Conservation (phyloP, 1,140 invertebrate species). For the Meloidogyne exigua region DNA sequence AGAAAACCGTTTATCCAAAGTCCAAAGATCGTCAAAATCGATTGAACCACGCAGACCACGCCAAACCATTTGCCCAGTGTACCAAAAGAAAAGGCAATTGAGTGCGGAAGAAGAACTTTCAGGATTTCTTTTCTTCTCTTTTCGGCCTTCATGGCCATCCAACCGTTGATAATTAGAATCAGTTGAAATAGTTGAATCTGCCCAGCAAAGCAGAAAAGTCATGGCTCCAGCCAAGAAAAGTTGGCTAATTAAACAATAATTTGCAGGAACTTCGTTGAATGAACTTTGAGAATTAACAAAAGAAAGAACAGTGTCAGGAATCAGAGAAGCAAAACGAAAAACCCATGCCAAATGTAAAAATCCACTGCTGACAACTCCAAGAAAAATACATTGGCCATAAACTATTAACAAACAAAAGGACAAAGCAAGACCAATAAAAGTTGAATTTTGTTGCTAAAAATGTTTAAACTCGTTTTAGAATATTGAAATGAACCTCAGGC, state of each 20-base stretch:
- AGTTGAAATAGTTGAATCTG: background rate
- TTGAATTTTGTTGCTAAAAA: background rate
- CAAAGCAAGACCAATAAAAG: background rate
- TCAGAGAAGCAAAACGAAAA: constrained; percentile 15
- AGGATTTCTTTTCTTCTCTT: constrained; percentile 12
- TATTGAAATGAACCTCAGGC: background rate
- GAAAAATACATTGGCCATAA: constrained; percentile 17
- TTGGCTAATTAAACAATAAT: constrained; percentile 1
- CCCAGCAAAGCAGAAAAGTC: constrained; percentile 10
- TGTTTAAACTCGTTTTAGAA: background rate
- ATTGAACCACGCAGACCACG: constrained; percentile 15
- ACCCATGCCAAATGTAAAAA: constrained; percentile 26
- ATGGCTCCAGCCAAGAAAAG: background rate
- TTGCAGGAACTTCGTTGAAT: constrained; percentile 3
- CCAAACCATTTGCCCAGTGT: constrained; percentile 27
- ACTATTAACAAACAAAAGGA: background rate
- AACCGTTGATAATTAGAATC: constrained; percentile 2
- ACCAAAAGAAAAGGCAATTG: constrained; percentile 26
- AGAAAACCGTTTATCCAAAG: constrained; percentile 15
- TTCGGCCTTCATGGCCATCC: background rate
- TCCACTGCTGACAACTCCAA: constrained; percentile 18
- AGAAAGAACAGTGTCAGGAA: constrained; percentile 15
- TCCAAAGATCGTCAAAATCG: constrained; percentile 29
- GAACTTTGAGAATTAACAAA: background rate
- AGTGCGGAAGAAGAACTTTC: constrained; percentile 22